Evolutionary conservation across 1,140 invertebrate species (phyloP).

Genomic region (Lethrus apterus): DNA sequence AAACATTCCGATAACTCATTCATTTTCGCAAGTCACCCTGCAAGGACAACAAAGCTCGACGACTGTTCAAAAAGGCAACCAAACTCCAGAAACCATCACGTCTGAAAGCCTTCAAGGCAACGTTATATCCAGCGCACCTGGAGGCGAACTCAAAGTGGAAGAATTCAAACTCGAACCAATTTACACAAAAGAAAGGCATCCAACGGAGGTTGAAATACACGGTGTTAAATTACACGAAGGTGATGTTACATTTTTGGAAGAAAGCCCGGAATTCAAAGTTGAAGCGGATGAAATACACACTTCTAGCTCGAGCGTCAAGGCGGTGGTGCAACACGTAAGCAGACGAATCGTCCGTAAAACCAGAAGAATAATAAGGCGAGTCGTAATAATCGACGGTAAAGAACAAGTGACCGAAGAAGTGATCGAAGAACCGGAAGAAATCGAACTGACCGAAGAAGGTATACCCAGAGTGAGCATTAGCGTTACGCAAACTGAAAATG

Average conservation of each 20-base stretch:
- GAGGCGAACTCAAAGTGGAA: slow-evolving; percentile 53
- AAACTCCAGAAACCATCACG: slow-evolving; percentile 51
- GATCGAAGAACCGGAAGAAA: slow-evolving; percentile 72
- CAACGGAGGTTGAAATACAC: slow-evolving; percentile 47
- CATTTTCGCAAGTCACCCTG: slow-evolving; percentile 58
- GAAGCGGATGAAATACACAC: slow-evolving; percentile 42
- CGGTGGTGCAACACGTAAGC: slow-evolving; percentile 72
- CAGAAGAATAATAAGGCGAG: slow-evolving; percentile 62
- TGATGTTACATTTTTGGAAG: slow-evolving; percentile 38
- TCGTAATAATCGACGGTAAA: slow-evolving; percentile 73
- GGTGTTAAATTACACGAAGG: slow-evolving; percentile 48
- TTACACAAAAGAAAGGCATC: slow-evolving; percentile 47
- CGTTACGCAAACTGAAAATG: slow-evolving; percentile 53
- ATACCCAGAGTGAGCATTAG: slow-evolving; percentile 67
- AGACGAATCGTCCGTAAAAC: slow-evolving; percentile 66
- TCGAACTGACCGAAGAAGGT: slow-evolving; percentile 68
- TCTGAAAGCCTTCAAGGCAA: slow-evolving; percentile 55
- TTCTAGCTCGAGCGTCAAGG: slow-evolving; percentile 56
- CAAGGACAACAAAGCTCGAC: slow-evolving; percentile 56
- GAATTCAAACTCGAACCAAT: slow-evolving; percentile 55
- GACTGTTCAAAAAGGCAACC: slow-evolving; percentile 53
- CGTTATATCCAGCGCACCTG: slow-evolving; percentile 52
- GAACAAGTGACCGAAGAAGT: slow-evolving; percentile 75
- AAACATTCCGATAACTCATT: slow-evolving; percentile 45
- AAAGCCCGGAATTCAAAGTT: slow-evolving; percentile 22